Evolutionary conservation across 1,140 invertebrate species (phyloP), one percentile per base, ranked within the genome.

Genomic region (Drosophila equinoxialis): DNA sequence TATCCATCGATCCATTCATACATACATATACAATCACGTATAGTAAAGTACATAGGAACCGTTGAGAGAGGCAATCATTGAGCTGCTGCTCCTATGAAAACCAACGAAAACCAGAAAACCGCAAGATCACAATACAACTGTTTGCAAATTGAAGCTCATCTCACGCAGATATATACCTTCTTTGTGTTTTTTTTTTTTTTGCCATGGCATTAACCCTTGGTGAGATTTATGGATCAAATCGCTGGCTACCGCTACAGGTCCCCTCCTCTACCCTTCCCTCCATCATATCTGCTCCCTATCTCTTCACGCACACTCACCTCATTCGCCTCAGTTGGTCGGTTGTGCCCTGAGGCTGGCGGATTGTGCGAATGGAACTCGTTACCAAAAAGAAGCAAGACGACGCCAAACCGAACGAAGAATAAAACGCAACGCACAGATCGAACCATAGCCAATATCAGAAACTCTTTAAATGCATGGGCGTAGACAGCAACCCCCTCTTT

Each of bases 191-290:
- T 30, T 30, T 30, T 30, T 17, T 30, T 6, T 59, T 64, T 45
- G 48, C 41, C 45, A 66, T 85, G 77, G 68, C 75, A 73, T 77
- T 87, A 79, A 77, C 74, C 75, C 76, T 64, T 30, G 48, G 72
- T 71, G 77, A 89, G 84, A 89, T 89, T 89, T 89, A 89, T 89
- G 85, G 77, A 89, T 78, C 85, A 89, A 82, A 89, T 82, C 70
- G 66, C 41, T 66, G 61, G 64, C 57, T 55, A 42, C 45, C 42
- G 17, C 20, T 68, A 30, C 30, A 30, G 5, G 0, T 64, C 42
- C 63, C 39, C 23, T 48, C 14, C 10, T n/a, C 51, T 26, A 20
- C 26, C 35, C 30, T 33, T 41, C 33, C 67, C 51, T 64, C 37
- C 37, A 10, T 37, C 10, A 37, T 6, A 8, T 6, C 3, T 13